These are phyloP conservation scores for Odontomyia ornata DNA, from an alignment of 2,888 invertebrate genomes.

Conservation along the genomic window DNA sequence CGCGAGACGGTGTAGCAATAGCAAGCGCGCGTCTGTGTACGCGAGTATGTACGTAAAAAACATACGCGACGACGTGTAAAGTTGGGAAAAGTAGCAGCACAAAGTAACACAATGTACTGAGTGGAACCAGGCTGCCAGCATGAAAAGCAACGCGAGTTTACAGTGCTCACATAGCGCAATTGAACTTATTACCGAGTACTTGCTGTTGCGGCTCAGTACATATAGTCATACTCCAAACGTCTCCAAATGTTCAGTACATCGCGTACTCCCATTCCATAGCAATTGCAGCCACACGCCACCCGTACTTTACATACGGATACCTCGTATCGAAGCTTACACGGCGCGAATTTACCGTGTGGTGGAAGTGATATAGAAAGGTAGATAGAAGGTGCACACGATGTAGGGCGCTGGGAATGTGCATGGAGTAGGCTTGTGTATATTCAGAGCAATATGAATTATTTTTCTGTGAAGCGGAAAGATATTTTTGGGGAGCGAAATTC, in stretches of 20 bases:
- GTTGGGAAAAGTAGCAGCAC: constrained; percentile 46
- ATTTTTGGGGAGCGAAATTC: too few relatives aligned
- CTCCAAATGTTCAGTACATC: background rate
- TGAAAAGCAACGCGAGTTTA: constrained; percentile 50
- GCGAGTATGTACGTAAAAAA: constrained; percentile 6
- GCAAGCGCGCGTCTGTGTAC: background rate
- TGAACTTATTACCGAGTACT: constrained; percentile 36
- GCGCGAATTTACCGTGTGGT: background rate
- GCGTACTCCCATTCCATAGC: constrained; percentile 9
- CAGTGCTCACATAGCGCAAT: constrained; percentile 34
- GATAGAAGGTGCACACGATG: background rate
- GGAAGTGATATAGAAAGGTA: background rate
- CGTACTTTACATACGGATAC: constrained; percentile 23
- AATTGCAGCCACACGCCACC: constrained; percentile 22
- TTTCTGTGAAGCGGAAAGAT: too few relatives aligned
- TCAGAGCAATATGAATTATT: too few relatives aligned
- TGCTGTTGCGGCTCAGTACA: constrained; percentile 34
- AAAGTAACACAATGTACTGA: constrained; percentile 62
- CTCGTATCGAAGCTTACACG: background rate
- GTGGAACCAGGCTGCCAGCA: constrained; percentile 62
- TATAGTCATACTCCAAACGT: constrained; percentile 11
- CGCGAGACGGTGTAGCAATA: background rate
- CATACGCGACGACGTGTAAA: constrained; percentile 35
- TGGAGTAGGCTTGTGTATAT: too few relatives aligned
- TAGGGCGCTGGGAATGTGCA: background rate